A percentile compares a stretch with the other conserved stretches of the same genome.
Evolutionary conservation across 2,888 invertebrate genomes (phyloP).

Genomic region (Nemoura dubitans): DNA sequence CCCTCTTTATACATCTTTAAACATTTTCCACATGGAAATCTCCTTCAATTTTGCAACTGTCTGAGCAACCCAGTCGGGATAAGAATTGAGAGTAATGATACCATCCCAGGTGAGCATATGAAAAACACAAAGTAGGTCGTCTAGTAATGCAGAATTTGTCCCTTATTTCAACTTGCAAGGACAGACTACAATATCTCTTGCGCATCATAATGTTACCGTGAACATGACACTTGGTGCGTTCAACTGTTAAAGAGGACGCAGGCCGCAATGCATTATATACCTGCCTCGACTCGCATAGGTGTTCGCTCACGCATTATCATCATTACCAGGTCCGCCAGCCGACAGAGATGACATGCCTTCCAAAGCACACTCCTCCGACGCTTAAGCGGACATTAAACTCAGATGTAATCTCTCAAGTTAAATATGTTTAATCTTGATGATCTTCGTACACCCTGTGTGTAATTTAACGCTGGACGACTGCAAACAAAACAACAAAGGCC

Average conservation of each 20-base stretch:
- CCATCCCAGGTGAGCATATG: neutral
- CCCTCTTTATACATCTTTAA: too few species aligned
- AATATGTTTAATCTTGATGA: slow-evolving; percentile 7
- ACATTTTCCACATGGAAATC: too few species aligned
- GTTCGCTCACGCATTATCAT: neutral
- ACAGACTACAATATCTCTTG: neutral
- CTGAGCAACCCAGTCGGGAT: neutral
- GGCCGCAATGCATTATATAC: too few species aligned
- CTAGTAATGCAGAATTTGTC: neutral
- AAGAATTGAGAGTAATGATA: neutral
- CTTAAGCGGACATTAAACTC: neutral
- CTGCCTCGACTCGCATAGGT: too few species aligned
- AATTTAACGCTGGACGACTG: neutral
- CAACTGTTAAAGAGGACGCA: too few species aligned
- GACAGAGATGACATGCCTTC: neutral
- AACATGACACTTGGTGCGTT: too few species aligned
- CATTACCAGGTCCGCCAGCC: neutral
- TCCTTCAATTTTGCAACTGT: neutral
- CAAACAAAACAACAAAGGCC: neutral
- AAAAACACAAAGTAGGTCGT: neutral
- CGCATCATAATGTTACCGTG: neutral
- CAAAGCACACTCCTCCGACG: neutral
- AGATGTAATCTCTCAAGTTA: neutral
- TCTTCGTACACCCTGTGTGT: neutral
- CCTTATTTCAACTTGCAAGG: neutral